Percentiles rank a stretch among this genome's conserved stretches.
Conservation (phyloP, 2,888 invertebrate species). For the Germaria angustata region DNA sequence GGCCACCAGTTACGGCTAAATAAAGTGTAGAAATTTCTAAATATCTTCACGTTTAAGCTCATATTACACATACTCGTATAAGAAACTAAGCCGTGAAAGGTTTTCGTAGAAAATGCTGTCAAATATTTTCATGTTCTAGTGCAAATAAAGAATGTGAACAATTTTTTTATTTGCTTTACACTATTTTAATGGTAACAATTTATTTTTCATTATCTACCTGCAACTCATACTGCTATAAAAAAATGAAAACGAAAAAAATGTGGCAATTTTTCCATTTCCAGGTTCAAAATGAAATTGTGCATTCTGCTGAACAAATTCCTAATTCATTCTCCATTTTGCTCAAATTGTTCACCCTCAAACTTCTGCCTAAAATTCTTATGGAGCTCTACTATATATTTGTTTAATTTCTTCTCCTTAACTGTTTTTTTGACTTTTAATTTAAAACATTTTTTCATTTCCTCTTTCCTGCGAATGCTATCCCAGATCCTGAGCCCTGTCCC, state of each 20-base stretch:
- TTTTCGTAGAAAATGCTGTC: too few species aligned
- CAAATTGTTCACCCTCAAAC: background rate
- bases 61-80: too few species aligned
- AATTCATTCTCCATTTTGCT: background rate
- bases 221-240: too few species aligned
- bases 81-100: too few species aligned
- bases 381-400: background rate
- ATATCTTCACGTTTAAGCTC: background rate
- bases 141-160: too few species aligned
- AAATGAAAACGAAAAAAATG: too few species aligned
- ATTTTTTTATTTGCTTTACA: too few species aligned
- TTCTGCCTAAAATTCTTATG: conserved; percentile 2
- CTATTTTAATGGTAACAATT: background rate
- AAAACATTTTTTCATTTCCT: background rate
- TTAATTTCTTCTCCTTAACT: background rate
- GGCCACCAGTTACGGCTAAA: background rate
- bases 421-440: conserved; percentile 31
- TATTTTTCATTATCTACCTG: background rate
- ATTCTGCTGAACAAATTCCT: background rate
- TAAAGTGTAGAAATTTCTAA: background rate
- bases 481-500: background rate
- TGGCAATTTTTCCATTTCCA: conserved; percentile 2
- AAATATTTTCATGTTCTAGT: background rate
- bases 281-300: background rate
- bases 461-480: background rate